phyloP scores from a whole-genome alignment of 2,113 vertebrate genomes.

The Ictidomys tridecemlineatus region DNA sequence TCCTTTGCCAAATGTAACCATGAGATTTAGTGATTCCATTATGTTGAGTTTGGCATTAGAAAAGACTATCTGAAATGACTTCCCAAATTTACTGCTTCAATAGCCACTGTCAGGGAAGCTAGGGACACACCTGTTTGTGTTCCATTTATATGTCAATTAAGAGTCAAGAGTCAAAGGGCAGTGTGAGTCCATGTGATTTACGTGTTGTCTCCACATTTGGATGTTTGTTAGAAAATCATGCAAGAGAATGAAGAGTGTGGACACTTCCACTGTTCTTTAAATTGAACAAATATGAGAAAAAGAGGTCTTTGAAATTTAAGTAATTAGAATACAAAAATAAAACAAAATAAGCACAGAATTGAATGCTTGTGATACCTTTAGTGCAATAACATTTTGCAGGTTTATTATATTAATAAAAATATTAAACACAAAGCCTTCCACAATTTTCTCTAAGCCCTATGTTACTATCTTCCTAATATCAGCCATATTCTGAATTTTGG shows the following conservation, averaged over 20 bases:
- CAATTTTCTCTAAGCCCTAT: neutral
- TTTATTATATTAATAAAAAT: neutral
- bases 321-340: neutral
- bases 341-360: neutral
- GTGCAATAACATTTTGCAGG: neutral
- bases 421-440: neutral
- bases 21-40: neutral
- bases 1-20: neutral
- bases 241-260: neutral
- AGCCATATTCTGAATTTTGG: neutral
- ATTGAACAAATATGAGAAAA: neutral
- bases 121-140: no score
- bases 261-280: neutral
- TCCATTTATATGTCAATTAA: neutral
- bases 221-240: neutral
- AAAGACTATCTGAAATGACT: neutral
- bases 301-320: neutral
- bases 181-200: neutral
- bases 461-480: neutral
- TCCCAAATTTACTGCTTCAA: neutral
- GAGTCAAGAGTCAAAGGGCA: neutral
- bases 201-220: neutral
- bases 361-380: neutral
- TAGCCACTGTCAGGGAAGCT: neutral
- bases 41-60: neutral